Conservation (phyloP, 1,140 invertebrate genomes). For the Heliconius congener region DNA sequence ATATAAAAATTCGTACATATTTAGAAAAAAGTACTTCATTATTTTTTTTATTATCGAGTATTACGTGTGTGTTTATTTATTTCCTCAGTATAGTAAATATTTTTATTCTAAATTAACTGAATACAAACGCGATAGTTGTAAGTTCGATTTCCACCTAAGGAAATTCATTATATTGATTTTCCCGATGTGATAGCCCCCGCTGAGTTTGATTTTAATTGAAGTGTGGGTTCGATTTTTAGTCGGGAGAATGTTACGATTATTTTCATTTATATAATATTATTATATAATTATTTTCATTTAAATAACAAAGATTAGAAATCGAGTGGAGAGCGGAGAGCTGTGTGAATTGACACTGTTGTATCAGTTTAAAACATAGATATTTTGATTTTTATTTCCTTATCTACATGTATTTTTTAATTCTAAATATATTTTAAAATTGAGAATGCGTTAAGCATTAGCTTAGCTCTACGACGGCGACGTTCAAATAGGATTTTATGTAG, state of each 20-base stretch:
- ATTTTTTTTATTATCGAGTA: background rate
- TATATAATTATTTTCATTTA: too few species aligned
- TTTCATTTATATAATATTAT: too few species aligned
- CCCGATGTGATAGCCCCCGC: too few species aligned
- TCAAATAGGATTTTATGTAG: slow-evolving; percentile 30
- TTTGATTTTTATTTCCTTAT: background rate
- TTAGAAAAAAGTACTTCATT: background rate
- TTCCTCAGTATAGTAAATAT: background rate
- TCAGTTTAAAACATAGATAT: background rate
- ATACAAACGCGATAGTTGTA: background rate
- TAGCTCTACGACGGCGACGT: background rate
- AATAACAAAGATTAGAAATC: too few species aligned
- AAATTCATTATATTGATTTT: too few species aligned
- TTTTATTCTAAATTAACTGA: background rate
- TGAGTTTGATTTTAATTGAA: too few species aligned
- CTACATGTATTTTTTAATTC: background rate
- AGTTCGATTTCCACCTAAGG: background rate
- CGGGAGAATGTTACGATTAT: too few species aligned
- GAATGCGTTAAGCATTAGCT: slow-evolving; percentile 20
- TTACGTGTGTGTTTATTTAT: background rate
- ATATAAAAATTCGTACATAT: slow-evolving; percentile 9
- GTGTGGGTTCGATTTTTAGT: too few species aligned
- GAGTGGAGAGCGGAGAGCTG: too few species aligned
- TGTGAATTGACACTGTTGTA: too few species aligned
- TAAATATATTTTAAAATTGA: slow-evolving; percentile 15